Evolutionary conservation across 1,140 invertebrate genomes (phyloP), one percentile per base, ranked within the genome.

Genomic region (Fragariocoptes setiger): DNA sequence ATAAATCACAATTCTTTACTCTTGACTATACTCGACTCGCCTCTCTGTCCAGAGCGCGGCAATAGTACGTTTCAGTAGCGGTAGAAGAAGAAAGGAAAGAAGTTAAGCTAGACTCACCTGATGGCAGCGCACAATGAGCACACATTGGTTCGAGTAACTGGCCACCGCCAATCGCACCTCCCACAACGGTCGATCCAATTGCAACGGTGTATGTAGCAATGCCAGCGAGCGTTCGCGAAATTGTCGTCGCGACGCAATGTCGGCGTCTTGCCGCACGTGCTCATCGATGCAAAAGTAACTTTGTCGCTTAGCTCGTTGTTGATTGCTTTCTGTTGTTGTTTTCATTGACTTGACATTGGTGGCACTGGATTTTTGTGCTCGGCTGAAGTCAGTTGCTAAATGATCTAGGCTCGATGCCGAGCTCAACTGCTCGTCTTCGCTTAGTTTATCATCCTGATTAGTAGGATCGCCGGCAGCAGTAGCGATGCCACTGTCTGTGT

Each of bases 91-190:
- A 37, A 45, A 43, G 18, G 38, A 18, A 15, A 47, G 44, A 35
- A 42, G 38, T 35, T 45, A 25, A 13, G 40, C 31, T 16, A 48
- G 37, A 13, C 44, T 46, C 43, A 62, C 59, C 19, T 65, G 64
- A 50, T 68, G 65, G 13, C 65, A 55, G 1, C 67, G 51, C 12
- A 68, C 49, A 16, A 69, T 50, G 3, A 65, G 54, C 13, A 66
- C 44, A 2, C 67, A 54, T 25, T 63, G 61, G 39, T 44, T 41
- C 14, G 39, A 35, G 21, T 40, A 46, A n/a, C 21, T 3, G 19
- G 44, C 25, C n/a, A 12, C 22, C 4, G 20, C 21, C 15, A 38
- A 45, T 20, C 50, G 40, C 4, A 68, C 53, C 47, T 69, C 65
- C 66, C 66, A 69, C 2, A 65, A 52, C 0, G 65, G 63, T 41